A percentile compares a stretch with the other conserved stretches of the same genome.
Conservation (phyloP, 2,113 vertebrate species). For the Lathamus discolor region DNA sequence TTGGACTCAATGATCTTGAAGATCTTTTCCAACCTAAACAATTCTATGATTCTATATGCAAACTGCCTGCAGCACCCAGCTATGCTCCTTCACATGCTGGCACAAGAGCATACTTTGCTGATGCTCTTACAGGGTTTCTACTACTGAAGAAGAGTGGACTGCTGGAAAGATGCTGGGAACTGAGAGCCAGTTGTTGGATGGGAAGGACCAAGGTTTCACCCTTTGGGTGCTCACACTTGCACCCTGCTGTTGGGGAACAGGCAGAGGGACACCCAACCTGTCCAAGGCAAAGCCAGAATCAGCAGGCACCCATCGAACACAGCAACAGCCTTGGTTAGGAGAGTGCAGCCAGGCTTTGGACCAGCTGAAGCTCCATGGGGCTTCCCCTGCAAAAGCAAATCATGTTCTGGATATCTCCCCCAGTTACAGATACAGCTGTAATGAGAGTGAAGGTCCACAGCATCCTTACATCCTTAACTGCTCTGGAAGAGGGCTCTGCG, state of each 20-base stretch:
- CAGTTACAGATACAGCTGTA: not conserved
- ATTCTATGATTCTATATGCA: not conserved
- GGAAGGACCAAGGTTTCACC: not conserved
- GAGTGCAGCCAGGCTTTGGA: not conserved
- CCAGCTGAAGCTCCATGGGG: not conserved
- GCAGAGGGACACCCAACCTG: not conserved
- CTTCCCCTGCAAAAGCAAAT: not conserved
- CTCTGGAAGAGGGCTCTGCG: not conserved
- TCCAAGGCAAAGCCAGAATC: not conserved
- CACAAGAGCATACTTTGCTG: not conserved
- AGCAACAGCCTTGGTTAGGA: not conserved
- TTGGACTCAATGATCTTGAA: not conserved
- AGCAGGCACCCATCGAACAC: not conserved
- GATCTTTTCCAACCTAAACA: not conserved
- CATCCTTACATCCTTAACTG: not conserved
- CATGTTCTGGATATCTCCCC: not conserved
- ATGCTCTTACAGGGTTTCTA: fast-evolving
- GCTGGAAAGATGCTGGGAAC: not conserved
- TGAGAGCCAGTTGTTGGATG: not conserved
- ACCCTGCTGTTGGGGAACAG: fast-evolving
- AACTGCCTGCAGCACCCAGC: not conserved
- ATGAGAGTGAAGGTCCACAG: not conserved
- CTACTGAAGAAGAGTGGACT: fast-evolving
- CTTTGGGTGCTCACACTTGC: not conserved
- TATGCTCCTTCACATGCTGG: fast-evolving